phyloP scores from a whole-genome alignment of 1,140 invertebrate genomes.

The Drosophila nasuta region DNA sequence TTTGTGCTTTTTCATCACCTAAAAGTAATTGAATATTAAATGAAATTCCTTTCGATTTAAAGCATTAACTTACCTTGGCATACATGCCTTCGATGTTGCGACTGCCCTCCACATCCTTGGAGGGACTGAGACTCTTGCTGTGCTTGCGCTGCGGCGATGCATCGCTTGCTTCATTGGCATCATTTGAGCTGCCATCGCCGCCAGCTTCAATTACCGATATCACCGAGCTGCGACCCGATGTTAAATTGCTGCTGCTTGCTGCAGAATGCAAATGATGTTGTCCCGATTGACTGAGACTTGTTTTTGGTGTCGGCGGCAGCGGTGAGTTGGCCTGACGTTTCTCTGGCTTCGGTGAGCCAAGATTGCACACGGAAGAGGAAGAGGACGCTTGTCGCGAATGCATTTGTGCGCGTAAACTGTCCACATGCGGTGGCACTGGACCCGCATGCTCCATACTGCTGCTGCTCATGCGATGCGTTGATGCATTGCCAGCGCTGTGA shows the following conservation, averaged over 20 bases:
- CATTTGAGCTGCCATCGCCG: conserved; percentile 66
- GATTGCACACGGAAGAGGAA: conserved; percentile 90
- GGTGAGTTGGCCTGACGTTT: conserved; percentile 94
- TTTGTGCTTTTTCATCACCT: conserved; percentile 85
- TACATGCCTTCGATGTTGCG: conserved; percentile 93
- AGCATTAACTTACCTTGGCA: conserved; percentile 88
- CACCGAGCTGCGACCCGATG: conserved; percentile 84
- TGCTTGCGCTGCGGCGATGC: conserved; percentile 75
- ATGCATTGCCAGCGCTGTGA: conserved; percentile 5
- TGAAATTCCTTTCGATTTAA: background rate
- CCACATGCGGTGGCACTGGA: conserved; percentile 76
- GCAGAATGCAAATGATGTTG: conserved; percentile 61
- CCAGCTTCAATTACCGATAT: conserved; percentile 81
- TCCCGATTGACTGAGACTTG: conserved; percentile 58
- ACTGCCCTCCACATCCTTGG: conserved; percentile 90
- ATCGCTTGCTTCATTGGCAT: conserved; percentile 69
- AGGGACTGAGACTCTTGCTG: conserved; percentile 86
- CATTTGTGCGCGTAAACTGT: conserved; percentile 81
- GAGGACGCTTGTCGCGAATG: conserved; percentile 87
- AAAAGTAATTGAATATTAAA: background rate
- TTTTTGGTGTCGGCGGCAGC: conserved; percentile 89
- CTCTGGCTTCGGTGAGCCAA: conserved; percentile 93
- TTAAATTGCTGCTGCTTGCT: conserved; percentile 73
- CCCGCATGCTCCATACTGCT: conserved; percentile 57
- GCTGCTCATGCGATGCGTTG: conserved; percentile 39